These are phyloP conservation scores for Priocnemis perturbator DNA, from an alignment of 2,888 invertebrate species.

Conservation along the genomic window DNA sequence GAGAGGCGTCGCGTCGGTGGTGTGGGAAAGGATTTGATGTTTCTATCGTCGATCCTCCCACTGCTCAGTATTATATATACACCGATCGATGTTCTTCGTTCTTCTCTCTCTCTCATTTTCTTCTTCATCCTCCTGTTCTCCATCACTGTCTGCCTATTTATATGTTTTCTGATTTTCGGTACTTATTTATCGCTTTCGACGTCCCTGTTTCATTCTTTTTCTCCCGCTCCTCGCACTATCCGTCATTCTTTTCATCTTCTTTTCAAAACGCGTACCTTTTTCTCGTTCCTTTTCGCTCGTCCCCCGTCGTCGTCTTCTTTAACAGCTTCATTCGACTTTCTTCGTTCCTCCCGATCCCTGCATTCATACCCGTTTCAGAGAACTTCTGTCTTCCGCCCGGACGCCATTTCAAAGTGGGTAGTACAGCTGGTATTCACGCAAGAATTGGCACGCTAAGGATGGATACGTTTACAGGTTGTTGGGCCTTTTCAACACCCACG, in stretches of 20 bases:
- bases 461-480: slow-evolving; percentile 46
- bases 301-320: background rate
- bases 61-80: too few species aligned
- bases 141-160: too few species aligned
- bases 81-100: too few species aligned
- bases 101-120: too few species aligned
- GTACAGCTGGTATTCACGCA: slow-evolving; percentile 26
- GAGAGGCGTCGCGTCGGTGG: too few species aligned
- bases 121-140: background rate
- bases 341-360: background rate
- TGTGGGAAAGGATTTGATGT: slow-evolving; percentile 8
- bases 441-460: slow-evolving; percentile 30
- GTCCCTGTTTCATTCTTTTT: too few species aligned
- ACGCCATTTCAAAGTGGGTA: background rate
- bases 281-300: background rate
- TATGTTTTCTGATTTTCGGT: too few species aligned
- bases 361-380: too few species aligned
- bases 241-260: background rate
- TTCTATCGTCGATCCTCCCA: slow-evolving; percentile 5
- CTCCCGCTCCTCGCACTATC: too few species aligned
- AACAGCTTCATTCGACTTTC: background rate
- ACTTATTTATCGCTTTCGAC: too few species aligned
- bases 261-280: background rate
- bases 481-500: slow-evolving; percentile 60
- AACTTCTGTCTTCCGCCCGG: too few species aligned